Percentiles rank a stretch among this genome's conserved stretches.
Conservation (phyloP, 2,797 vertebrate genomes). For the Manis pentadactyla region DNA sequence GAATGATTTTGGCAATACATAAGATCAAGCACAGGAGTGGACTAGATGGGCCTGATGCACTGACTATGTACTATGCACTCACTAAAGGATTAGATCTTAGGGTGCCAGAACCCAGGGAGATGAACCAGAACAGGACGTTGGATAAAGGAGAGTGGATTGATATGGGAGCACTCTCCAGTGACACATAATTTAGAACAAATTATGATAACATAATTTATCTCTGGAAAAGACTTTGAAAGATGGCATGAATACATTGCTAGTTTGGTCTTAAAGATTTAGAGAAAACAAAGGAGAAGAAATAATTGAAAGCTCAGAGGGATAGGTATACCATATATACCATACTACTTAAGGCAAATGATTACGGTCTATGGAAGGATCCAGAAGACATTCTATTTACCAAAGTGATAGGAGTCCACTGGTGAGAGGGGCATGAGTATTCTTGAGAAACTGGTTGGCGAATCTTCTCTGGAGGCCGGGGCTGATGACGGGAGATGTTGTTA, state of each 20-base stretch:
- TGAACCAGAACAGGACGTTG: neutral
- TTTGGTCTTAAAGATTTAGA: neutral
- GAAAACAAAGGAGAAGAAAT: neutral
- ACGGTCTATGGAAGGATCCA: neutral
- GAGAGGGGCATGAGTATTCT: neutral
- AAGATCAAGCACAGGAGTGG: neutral
- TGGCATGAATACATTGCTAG: neutral
- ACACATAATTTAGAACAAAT: neutral
- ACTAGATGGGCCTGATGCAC: neutral
- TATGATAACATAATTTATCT: neutral
- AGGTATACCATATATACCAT: neutral
- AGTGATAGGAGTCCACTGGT: neutral
- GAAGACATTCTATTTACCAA: neutral
- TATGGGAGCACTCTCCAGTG: neutral
- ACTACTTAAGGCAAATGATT: neutral
- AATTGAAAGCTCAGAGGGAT: neutral
- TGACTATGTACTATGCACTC: neutral
- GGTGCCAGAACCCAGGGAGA: neutral
- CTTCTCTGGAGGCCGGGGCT: neutral
- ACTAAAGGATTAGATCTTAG: neutral
- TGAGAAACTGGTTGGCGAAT: neutral
- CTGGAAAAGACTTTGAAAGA: neutral
- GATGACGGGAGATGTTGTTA: neutral
- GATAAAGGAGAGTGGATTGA: neutral
- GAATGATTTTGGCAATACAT: neutral